phyloP scores from a whole-genome alignment of 2,888 invertebrate genomes.

The Stegana nigrithorax region DNA sequence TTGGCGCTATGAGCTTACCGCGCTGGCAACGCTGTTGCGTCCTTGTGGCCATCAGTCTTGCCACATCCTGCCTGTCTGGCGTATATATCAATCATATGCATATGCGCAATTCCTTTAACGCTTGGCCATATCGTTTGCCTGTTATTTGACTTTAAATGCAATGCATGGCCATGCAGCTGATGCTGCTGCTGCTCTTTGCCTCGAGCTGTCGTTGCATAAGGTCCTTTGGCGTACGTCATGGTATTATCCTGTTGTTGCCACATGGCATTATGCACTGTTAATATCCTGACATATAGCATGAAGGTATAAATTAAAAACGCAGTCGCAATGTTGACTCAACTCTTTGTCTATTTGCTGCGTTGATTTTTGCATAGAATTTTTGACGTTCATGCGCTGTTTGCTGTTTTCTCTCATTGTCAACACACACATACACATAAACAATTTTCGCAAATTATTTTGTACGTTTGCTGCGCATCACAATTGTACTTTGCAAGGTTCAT shows the following conservation, averaged over 20 bases:
- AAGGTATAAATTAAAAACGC: constrained; percentile 54
- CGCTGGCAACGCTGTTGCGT: neutral
- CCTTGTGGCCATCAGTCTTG: constrained; percentile 34
- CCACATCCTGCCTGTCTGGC: constrained; percentile 17
- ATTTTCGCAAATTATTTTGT: constrained; percentile 11
- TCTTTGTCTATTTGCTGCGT: constrained; percentile 11
- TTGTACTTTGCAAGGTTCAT: neutral
- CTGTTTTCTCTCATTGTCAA: neutral
- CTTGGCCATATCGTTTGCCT: constrained; percentile 21
- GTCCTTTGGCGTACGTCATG: neutral
- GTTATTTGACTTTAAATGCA: constrained; percentile 43
- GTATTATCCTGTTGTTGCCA: constrained; percentile 23
- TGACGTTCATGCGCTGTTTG: neutral
- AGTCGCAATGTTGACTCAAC: constrained; percentile 28
- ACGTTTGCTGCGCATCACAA: neutral
- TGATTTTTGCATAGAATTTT: neutral
- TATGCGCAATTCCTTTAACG: too few relatives aligned
- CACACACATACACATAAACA: too few relatives aligned
- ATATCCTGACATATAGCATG: constrained; percentile 50
- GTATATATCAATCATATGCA: constrained; percentile 28
- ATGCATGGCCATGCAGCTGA: constrained; percentile 37
- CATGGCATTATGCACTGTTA: constrained; percentile 33
- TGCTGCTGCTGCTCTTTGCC: constrained; percentile 18
- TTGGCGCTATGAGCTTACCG: constrained; percentile 23
- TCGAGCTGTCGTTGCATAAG: too few relatives aligned